Base-by-base conservation (phyloP, 2,888 invertebrate species). In the Pandemis corylana region DNA sequence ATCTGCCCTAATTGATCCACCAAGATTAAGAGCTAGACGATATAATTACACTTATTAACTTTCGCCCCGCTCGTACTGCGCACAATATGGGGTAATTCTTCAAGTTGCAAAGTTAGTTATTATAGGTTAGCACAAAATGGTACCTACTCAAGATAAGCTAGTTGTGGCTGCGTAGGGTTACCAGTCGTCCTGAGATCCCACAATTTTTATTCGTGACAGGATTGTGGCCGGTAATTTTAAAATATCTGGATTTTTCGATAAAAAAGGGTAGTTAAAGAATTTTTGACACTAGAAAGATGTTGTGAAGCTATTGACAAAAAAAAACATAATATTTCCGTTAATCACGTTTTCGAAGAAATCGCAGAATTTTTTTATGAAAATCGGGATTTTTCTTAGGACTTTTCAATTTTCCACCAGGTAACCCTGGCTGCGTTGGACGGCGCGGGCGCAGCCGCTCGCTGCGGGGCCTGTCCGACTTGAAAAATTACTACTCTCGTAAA, bases 401-500 rank as follows among this genome's bases (percentile, higher is more conserved):
- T 46, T 10, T 12, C 46, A 12, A 46, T 46, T 46, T 46, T 10
- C 12, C 46, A 12, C 2, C 46, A 4, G 46, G 46, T 46, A 46
- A 46, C 46, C 46, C 46, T 46, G 46, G 46, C 46, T 46, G 46
- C 10, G 63, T 59, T 62, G 13, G 13, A 3, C 63, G 65, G 51
- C 20, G 73, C 49, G 64, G 64, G 67, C 80, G 81, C 77, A 70
- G 79, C 28, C 28, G 53, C 81, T 79, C 83, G 89, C 90, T 86
- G 82, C 82, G 78, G 88, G 88, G 89, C 87, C 83, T 87, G 90
- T 90, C 88, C 76, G 79, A 76, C 80, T 81, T 89, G 89, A 90
- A 91, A 89, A 90, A 91, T 90, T 88, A 89, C 90, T 83, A 85
- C 87, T 84, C 87, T 89, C 90, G 85, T 91, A 90, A 91, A 90